Conservation (phyloP, 2,797 vertebrate genomes). For the Myripristis jacobus region DNA sequence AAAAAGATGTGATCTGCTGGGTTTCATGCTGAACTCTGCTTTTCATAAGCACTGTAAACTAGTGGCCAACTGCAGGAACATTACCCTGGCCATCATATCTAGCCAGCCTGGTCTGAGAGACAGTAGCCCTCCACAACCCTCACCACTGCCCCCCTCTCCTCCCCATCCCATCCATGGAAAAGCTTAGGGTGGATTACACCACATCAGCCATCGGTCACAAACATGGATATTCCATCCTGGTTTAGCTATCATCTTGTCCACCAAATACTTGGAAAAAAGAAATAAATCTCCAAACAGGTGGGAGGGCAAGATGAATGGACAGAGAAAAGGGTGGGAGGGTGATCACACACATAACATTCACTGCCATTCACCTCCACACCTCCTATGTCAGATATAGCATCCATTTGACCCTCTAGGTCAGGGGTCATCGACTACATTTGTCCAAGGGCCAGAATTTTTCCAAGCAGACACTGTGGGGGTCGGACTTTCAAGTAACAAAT, state of each 20-base stretch:
- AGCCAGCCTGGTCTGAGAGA: slow-evolving; percentile 18
- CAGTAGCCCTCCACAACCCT: slow-evolving; percentile 23
- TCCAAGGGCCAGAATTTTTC: too few species aligned
- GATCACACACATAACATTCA: slow-evolving; percentile 29
- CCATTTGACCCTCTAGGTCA: not conserved
- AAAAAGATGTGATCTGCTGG: not conserved
- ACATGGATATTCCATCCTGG: slow-evolving; percentile 67
- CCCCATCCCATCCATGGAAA: slow-evolving; percentile 41
- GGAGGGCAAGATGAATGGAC: slow-evolving; percentile 42
- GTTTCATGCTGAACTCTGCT: not conserved
- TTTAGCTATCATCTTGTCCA: slow-evolving; percentile 65
- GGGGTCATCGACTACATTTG: too few species aligned
- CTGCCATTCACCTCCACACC: not conserved
- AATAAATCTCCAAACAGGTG: slow-evolving; percentile 54
- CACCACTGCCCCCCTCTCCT: slow-evolving; percentile 26
- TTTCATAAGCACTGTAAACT: slow-evolving; percentile 17
- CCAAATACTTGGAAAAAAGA: slow-evolving; percentile 58
- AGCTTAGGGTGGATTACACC: slow-evolving; percentile 80
- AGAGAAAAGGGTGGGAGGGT: slow-evolving; percentile 7
- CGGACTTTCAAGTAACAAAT: too few species aligned
- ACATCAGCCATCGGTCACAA: slow-evolving; percentile 62
- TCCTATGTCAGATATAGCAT: not conserved
- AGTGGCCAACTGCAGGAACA: slow-evolving; percentile 11
- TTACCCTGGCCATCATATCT: slow-evolving; percentile 25
- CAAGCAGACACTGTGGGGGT: too few species aligned